Evolutionary conservation across 1,140 invertebrate species (phyloP).

Genomic region (Tigriopus japonicus): DNA sequence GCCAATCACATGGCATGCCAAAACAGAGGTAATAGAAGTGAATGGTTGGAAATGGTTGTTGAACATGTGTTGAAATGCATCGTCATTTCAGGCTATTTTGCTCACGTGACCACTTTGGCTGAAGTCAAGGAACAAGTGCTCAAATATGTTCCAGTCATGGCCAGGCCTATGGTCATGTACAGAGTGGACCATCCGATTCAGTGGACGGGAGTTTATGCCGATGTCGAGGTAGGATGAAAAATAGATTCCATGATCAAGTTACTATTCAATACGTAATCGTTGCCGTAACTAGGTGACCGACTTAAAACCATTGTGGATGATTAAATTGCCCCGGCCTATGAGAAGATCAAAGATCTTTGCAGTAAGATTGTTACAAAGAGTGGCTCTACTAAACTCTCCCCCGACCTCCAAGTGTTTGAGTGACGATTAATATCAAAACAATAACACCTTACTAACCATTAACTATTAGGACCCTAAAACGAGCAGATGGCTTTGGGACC

Average conservation of each 20-base stretch:
- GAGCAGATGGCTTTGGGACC: conserved; percentile 70
- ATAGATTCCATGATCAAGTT: not conserved
- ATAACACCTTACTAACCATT: not conserved
- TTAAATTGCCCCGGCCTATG: conserved; percentile 11
- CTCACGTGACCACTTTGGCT: conserved; percentile 66
- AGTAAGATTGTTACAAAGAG: not conserved
- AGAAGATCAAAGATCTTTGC: conserved; percentile 16
- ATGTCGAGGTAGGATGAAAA: conserved; percentile 45
- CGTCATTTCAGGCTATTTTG: conserved; percentile 69
- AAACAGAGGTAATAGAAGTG: conserved; percentile 54
- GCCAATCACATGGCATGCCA: conserved; percentile 94
- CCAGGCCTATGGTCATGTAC: conserved; percentile 57
- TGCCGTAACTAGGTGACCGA: conserved; percentile 1
- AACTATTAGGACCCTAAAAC: conserved; percentile 52
- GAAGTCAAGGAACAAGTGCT: conserved; percentile 86
- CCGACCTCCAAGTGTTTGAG: not conserved
- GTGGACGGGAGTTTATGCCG: conserved; percentile 83
- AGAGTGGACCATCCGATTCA: conserved; percentile 53
- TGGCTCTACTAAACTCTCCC: conserved; percentile 5
- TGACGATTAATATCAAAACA: not conserved
- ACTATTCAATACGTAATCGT: not conserved
- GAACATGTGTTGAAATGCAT: too few relatives aligned
- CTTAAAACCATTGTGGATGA: conserved; percentile 12
- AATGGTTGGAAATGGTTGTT: too few relatives aligned
- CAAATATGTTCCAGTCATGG: conserved; percentile 76